phyloP scores from a whole-genome alignment of 2,888 invertebrate species.

The Deilephila porcellus region DNA sequence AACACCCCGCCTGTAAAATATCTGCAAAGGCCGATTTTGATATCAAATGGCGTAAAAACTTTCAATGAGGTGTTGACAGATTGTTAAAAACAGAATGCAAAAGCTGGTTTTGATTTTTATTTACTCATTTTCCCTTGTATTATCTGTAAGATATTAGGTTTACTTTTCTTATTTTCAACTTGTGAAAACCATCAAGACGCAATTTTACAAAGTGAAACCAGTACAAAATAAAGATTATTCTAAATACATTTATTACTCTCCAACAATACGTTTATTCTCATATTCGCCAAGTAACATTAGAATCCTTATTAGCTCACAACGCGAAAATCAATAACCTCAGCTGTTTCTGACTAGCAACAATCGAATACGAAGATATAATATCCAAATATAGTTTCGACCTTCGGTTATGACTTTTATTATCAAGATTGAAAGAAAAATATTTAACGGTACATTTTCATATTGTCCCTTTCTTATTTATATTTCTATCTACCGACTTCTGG shows the following conservation, averaged over 20 bases:
- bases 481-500: too few species aligned
- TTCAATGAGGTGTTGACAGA: not conserved
- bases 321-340: conserved; percentile 11
- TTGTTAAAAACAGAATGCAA: not conserved
- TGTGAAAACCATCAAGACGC: too few species aligned
- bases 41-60: not conserved
- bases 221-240: not conserved
- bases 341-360: not conserved
- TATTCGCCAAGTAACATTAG: not conserved
- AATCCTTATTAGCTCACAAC: not conserved
- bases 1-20: conserved; percentile 1
- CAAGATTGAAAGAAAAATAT: too few species aligned
- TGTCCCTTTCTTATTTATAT: too few species aligned
- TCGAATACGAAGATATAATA: not conserved
- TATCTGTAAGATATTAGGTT: not conserved
- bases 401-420: conserved; percentile 33
- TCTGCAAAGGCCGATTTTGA: not conserved
- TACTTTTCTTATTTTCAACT: not conserved
- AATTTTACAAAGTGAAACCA: too few species aligned
- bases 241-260: not conserved
- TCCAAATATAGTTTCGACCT: not conserved
- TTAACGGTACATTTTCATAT: too few species aligned
- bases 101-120: not conserved
- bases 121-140: not conserved
- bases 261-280: not conserved